Evolutionary conservation across 2,888 invertebrate genomes (phyloP), one percentile per base, ranked within the genome.

Genomic region (Papilio gigon): DNA sequence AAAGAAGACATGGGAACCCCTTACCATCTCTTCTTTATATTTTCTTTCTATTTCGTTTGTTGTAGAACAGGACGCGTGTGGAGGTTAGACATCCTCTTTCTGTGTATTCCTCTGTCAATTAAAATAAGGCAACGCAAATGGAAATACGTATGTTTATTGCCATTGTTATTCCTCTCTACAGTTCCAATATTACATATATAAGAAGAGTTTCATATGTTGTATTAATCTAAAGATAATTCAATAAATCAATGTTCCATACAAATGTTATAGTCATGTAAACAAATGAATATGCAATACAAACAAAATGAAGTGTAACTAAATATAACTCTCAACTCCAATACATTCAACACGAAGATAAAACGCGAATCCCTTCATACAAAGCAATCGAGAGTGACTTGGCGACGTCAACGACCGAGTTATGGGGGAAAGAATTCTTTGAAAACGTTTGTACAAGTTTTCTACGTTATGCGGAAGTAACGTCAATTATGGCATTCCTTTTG

Each of bases 261-360:
- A 50, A 17, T 9, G 30, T 56, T 2, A 33, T n/a, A 33, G 50
- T 11, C 35, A 33, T 22, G 11, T 17, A 14, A 65, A 50, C 37
- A 61, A 25, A 53, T 30, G 12, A 35, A 8, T 12, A 37, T 67
- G 22, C 27, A 22, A 62, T 56, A 59, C 20, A 17, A 42, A 47
- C 20, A 59, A 68, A 64, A 33, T 35, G 53, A 59, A 74, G 72
- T 72, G 72, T 62, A 44, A 66, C 80, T 83, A 81, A 76, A 78
- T 82, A 77, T 86, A 85, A 77, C 72, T 33, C 71, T 56, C 67
- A 27, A 74, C 70, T 77, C 76, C 78, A 77, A 78, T 79, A 79
- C 84, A 85, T 84, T 85, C 78, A 72, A 74, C 78, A 71, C 80
- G 84, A 84, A 85, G 80, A 77, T 78, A 72, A 72, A 71, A 70